These are phyloP conservation scores for Clarias platycephalus DNA, from an alignment of 2,797 vertebrate species.

Conservation along the genomic window DNA sequence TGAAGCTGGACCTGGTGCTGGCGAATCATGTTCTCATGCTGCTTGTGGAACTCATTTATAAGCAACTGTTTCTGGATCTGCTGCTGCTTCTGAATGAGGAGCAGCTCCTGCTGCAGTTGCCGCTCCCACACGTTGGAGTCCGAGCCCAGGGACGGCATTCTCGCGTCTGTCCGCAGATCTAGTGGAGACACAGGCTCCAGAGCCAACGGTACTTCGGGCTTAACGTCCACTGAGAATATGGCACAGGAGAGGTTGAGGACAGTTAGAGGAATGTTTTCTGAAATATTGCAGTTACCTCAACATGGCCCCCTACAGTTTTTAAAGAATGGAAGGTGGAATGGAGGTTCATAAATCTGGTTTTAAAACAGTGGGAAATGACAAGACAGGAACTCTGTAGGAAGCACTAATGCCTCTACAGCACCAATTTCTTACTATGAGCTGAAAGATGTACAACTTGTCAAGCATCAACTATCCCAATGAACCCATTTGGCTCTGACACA, in stretches of 20 bases:
- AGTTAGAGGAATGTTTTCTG: not conserved
- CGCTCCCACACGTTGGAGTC: conserved; percentile 80
- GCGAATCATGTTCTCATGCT: conserved; percentile 95
- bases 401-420: no score
- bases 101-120: conserved; percentile 94
- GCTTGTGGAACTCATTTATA: conserved; percentile 98
- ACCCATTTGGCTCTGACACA: not conserved
- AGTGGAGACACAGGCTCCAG: conserved; percentile 87
- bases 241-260: not conserved
- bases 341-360: not conserved
- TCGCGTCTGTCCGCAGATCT: conserved; percentile 92
- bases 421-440: not conserved
- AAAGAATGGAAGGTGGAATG: not conserved
- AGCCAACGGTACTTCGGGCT: conserved; percentile 82
- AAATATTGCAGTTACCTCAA: not conserved
- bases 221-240: conserved; percentile 84
- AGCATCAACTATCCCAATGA: conserved; percentile 11
- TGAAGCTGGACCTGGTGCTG: conserved; percentile 98
- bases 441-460: not conserved
- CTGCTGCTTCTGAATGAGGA: conserved; percentile 97
- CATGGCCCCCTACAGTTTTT: not conserved
- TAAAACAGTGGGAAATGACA: not conserved
- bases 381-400: not conserved
- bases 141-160: conserved; percentile 89
- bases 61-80: conserved; percentile 98